These are phyloP conservation scores for Ctenochaetus hawaiiensis DNA, from an alignment of 2,797 vertebrate genomes.

Conservation along the genomic window DNA sequence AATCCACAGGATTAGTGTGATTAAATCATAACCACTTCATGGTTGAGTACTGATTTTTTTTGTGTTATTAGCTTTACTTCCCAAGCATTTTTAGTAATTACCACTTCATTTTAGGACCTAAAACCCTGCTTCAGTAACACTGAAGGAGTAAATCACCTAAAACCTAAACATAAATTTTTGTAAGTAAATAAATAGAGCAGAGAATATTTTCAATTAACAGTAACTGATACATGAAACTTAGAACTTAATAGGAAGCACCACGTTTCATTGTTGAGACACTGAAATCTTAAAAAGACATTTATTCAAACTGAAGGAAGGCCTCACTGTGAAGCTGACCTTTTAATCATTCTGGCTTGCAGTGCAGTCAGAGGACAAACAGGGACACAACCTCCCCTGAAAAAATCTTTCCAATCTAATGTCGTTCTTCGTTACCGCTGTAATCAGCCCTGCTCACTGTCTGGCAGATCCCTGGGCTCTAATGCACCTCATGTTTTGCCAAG, in stretches of 20 bases:
- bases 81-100: constrained; percentile 6
- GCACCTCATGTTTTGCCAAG: constrained; percentile 68
- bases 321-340: constrained; percentile 27
- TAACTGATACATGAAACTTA: neutral
- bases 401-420: constrained; percentile 55
- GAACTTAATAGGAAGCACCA: constrained; percentile 16
- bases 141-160: neutral
- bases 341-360: constrained; percentile 26
- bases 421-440: constrained; percentile 52
- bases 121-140: neutral
- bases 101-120: neutral
- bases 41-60: constrained; percentile 7
- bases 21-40: constrained; percentile 36
- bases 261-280: constrained; percentile 35
- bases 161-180: neutral
- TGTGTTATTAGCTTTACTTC: neutral
- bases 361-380: constrained; percentile 69
- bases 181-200: neutral
- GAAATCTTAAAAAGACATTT: neutral
- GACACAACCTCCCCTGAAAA: constrained; percentile 61
- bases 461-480: constrained; percentile 66
- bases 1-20: constrained; percentile 39
- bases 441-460: constrained; percentile 64
- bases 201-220: neutral
- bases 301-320: constrained; percentile 21